Base-by-base conservation (phyloP, 2,113 vertebrate genomes). In the Aleadryas rufinucha region DNA sequence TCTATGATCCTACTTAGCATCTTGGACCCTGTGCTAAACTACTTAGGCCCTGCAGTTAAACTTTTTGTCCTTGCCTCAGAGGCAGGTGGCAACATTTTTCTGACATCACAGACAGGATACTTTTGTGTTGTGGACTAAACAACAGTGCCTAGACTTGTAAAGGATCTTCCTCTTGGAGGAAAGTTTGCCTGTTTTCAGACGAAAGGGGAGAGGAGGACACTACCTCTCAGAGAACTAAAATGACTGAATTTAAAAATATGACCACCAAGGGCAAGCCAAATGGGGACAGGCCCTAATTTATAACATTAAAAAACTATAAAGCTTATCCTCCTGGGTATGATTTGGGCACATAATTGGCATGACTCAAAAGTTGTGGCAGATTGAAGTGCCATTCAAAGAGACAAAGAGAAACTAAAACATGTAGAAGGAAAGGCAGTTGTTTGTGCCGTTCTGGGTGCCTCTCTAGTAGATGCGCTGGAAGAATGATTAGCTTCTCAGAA, bases 181-280 rank as follows among this genome's bases (percentile, higher is more conserved):
- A 53, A 69, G 7, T 37, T 59, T 78, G 10, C 47, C 56, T 47
- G 13, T 47, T 61, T 49, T 47, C 56, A 24, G 28, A 63, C 47
- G 10, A n/a, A 45, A 41, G 8, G 0, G 1, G 12, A 15, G 9
- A 45, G 74, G 53, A 19, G 13, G 23, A 45, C 4, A 3, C n/a
- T 16, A 45, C 2, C 16, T 11, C 39, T 24, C 23, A 39, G 44
- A 69, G 15, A n/a, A 28, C 18, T 61, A 16, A 53, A 45, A n/a
- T n/a, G 12, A 23, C 19, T 20, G 16, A n/a, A n/a, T 54, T 39
- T 9, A 61, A 78, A 44, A 47, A 20, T n/a, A 8, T 3, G 10
- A n/a, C 28, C 7, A 30, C 24, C 16, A 14, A 79, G 26, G 20
- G 26, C 14, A 61, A 41, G 22, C 30, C 41, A 47, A 24, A 63